Evolutionary conservation across 2,888 invertebrate species (phyloP).

Genomic region (Scelioninae gen. 2): DNA sequence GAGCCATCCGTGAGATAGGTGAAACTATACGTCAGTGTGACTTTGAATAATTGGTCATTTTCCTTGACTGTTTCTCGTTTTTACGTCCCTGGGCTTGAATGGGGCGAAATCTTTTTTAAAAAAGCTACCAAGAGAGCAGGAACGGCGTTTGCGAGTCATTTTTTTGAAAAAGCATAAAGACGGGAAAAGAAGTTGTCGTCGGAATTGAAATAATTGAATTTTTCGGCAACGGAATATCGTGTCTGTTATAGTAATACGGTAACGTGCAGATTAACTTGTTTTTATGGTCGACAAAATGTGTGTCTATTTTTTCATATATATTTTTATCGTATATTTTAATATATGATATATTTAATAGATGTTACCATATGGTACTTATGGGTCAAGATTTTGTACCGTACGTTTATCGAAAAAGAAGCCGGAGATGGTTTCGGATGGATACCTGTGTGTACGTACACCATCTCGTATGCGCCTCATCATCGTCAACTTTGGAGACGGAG

Average conservation of each 20-base stretch:
- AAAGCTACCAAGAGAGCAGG: conserved; percentile 18
- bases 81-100: conserved; percentile 30
- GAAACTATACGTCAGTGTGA: conserved; percentile 49
- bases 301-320: no score
- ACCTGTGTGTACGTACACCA: conserved; percentile 63
- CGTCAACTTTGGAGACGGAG: conserved; percentile 65
- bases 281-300: conserved; percentile 14
- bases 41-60: conserved; percentile 56
- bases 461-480: conserved; percentile 69
- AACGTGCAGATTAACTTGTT: conserved; percentile 6
- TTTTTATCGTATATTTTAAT: no score
- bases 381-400: conserved; percentile 60
- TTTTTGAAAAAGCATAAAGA: no score
- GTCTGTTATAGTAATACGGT: no score
- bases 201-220: no score
- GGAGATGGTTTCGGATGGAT: conserved; percentile 67
- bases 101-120: conserved; percentile 26
- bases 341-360: no score
- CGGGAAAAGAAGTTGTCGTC: no score
- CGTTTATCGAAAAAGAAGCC: conserved; percentile 58
- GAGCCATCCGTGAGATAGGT: conserved; percentile 26
- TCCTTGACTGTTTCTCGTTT: conserved; percentile 32
- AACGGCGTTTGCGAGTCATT: conserved; percentile 7
- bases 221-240: no score
- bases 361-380: no score